Conservation (phyloP, 2,113 vertebrate species). For the Diadophis punctatus region DNA sequence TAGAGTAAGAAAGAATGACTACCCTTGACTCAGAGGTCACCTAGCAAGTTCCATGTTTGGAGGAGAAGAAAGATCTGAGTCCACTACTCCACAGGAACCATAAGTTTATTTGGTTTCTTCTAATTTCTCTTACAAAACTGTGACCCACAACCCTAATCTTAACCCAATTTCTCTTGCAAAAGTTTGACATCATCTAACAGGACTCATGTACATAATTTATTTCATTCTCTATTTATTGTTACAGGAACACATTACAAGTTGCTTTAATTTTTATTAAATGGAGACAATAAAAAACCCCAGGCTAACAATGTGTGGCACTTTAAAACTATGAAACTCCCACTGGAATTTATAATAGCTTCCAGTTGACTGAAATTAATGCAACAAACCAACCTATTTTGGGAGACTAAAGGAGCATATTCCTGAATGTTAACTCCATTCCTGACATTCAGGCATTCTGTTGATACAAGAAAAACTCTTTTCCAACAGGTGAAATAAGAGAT, state of each 20-base stretch:
- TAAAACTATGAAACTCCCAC: background rate
- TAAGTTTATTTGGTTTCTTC: background rate
- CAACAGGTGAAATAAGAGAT: background rate
- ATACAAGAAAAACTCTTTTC: background rate
- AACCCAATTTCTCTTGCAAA: background rate
- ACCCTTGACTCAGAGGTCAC: background rate
- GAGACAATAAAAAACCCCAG: background rate
- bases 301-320: background rate
- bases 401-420: background rate
- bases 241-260: background rate
- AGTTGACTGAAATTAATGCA: background rate
- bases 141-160: background rate
- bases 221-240: background rate
- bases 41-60: background rate
- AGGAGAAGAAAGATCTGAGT: background rate
- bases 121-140: background rate
- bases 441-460: background rate
- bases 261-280: background rate
- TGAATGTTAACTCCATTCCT: background rate
- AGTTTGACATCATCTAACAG: background rate
- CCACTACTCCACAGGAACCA: background rate
- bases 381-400: background rate
- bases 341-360: background rate
- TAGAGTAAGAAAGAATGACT: background rate
- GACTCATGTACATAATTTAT: background rate